Conservation (phyloP, 2,797 vertebrate species). For the Silurus lanzhouensis region DNA sequence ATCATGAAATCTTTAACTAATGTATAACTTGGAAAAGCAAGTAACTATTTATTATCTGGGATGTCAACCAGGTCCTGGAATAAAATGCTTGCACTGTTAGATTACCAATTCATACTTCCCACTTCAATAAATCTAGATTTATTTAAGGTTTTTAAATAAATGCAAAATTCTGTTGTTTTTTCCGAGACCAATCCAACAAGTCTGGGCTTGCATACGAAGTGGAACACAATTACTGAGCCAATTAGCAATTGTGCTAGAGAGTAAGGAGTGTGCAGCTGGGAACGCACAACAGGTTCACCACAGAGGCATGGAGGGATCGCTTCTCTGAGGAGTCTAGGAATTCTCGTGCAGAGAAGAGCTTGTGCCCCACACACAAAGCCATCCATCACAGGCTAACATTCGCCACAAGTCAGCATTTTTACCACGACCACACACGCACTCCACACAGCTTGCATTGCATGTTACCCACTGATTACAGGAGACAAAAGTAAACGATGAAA, state of each 20-base stretch:
- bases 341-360: constrained; percentile 25
- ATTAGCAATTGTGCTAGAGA: constrained; percentile 56
- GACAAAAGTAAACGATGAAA: constrained; percentile 13
- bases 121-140: not conserved
- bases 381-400: constrained; percentile 56
- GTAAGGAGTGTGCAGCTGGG: constrained; percentile 38
- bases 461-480: constrained; percentile 29
- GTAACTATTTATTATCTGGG: not conserved
- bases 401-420: constrained; percentile 63
- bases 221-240: constrained; percentile 56
- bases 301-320: constrained; percentile 50
- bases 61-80: not conserved
- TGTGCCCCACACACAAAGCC: constrained; percentile 49
- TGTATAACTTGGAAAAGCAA: not conserved
- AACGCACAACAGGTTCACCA: constrained; percentile 34
- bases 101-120: not conserved
- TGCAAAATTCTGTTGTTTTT: constrained; percentile 36
- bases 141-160: constrained; percentile 26
- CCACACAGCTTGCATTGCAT: constrained; percentile 26
- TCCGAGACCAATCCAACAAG: constrained; percentile 57
- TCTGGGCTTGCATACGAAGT: constrained; percentile 62
- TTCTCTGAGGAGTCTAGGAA: constrained; percentile 56
- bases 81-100: not conserved
- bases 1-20: not conserved
- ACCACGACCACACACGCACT: constrained; percentile 35